Evolutionary conservation across 2,113 vertebrate genomes (phyloP).

Genomic region (Embiotoca jacksoni): DNA sequence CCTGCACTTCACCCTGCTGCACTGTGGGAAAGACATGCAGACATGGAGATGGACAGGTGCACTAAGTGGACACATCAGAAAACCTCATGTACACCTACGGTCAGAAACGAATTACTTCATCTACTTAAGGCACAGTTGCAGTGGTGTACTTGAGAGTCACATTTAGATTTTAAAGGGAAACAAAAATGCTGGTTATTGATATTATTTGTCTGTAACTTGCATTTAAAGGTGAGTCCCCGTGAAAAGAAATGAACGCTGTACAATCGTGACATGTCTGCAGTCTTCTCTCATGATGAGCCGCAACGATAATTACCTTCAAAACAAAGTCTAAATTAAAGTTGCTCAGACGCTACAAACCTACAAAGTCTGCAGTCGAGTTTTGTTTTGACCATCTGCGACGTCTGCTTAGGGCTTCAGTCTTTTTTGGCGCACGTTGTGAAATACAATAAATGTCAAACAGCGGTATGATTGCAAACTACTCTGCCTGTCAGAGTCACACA

Average conservation of each 20-base stretch:
- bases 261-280: constrained; percentile 13
- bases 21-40: constrained; percentile 56
- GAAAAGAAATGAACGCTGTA: constrained; percentile 55
- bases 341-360: constrained; percentile 48
- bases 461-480: constrained; percentile 35
- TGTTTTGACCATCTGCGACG: constrained; percentile 39
- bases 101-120: constrained; percentile 12
- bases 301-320: constrained; percentile 29
- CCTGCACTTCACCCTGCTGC: constrained; percentile 51
- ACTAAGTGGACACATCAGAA: constrained; percentile 34
- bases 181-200: constrained; percentile 15
- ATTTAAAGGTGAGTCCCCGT: constrained; percentile 38
- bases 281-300: constrained; percentile 19
- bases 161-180: neutral
- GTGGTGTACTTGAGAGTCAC: constrained; percentile 2
- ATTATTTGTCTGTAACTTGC: constrained; percentile 47
- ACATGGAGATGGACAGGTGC: constrained; percentile 73
- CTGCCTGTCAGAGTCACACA: constrained; percentile 38
- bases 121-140: constrained; percentile 32
- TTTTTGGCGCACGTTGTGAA: constrained; percentile 51
- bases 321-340: constrained; percentile 42
- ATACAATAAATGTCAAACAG: constrained; percentile 65
- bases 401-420: constrained; percentile 52
- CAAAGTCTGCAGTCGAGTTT: constrained; percentile 36
- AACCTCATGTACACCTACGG: neutral